Evolutionary conservation across 2,888 invertebrate genomes (phyloP).

Genomic region (Dugesia japonica): DNA sequence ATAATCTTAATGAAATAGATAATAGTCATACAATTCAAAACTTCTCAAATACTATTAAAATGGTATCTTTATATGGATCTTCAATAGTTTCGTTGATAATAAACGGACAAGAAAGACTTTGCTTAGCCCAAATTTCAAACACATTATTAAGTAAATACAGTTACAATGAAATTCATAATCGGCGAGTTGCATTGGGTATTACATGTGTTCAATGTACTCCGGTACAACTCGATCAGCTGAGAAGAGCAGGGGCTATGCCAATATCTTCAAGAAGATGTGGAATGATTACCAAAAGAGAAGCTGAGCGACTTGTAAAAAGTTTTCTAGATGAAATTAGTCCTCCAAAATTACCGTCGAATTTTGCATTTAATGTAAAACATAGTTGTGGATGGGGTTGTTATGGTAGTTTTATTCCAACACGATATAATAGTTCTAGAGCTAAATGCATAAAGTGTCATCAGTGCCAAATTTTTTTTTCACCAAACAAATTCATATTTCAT

Average conservation of each 20-base stretch:
- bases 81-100: slow-evolving; percentile 78
- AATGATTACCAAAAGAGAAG: slow-evolving; percentile 67
- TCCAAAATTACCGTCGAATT: slow-evolving; percentile 69
- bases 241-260: slow-evolving; percentile 59
- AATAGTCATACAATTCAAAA: background rate
- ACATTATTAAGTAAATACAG: slow-evolving; percentile 82
- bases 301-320: slow-evolving; percentile 82
- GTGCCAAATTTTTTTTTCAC: slow-evolving; percentile 70
- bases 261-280: slow-evolving; percentile 56
- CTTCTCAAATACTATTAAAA: background rate
- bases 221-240: slow-evolving; percentile 76
- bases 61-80: background rate
- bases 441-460: slow-evolving; percentile 86
- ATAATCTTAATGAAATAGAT: background rate
- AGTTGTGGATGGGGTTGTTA: slow-evolving; percentile 88
- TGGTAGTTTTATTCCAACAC: slow-evolving; percentile 52
- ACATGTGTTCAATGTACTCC: slow-evolving; percentile 79
- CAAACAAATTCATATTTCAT: slow-evolving; percentile 95
- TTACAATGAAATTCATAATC: slow-evolving; percentile 92
- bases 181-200: slow-evolving; percentile 72
- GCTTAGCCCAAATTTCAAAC: slow-evolving; percentile 87
- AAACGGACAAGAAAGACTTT: slow-evolving; percentile 73
- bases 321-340: slow-evolving; percentile 60
- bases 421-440: slow-evolving; percentile 61
- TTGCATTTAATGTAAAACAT: slow-evolving; percentile 73